Conservation (phyloP, 2,113 vertebrate species). For the Cheilinus undulatus region DNA sequence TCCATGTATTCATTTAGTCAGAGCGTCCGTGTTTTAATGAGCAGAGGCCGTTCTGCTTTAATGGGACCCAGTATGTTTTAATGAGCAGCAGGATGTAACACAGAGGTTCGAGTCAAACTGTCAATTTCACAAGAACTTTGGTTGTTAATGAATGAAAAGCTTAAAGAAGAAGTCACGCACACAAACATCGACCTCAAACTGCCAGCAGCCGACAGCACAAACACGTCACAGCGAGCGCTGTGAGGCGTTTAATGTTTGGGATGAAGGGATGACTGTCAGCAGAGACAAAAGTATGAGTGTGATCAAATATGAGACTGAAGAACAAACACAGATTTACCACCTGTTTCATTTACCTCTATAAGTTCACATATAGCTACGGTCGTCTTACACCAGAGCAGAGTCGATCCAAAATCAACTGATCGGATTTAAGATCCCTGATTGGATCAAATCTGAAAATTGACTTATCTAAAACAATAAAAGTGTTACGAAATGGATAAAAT, state of each 20-base stretch:
- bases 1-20: background rate
- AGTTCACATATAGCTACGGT: too few species aligned
- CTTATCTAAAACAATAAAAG: too few species aligned
- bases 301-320: too few species aligned
- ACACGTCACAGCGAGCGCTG: background rate
- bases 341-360: too few species aligned
- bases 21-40: constrained; percentile 11
- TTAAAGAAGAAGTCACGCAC: background rate
- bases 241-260: background rate
- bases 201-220: too few species aligned
- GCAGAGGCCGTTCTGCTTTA: constrained; percentile 4
- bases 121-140: background rate
- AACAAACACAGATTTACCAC: too few species aligned
- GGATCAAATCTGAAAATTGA: too few species aligned
- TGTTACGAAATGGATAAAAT: too few species aligned
- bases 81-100: constrained; percentile 8
- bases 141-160: constrained; percentile 8
- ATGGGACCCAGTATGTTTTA: background rate
- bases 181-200: background rate
- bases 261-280: background rate
- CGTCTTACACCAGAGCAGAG: too few species aligned
- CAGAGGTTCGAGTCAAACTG: background rate
- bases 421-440: too few species aligned
- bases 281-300: background rate
- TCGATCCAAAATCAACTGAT: too few species aligned